Evolutionary conservation across 2,888 invertebrate species (phyloP).

Genomic region (Drosophila lacicola): DNA sequence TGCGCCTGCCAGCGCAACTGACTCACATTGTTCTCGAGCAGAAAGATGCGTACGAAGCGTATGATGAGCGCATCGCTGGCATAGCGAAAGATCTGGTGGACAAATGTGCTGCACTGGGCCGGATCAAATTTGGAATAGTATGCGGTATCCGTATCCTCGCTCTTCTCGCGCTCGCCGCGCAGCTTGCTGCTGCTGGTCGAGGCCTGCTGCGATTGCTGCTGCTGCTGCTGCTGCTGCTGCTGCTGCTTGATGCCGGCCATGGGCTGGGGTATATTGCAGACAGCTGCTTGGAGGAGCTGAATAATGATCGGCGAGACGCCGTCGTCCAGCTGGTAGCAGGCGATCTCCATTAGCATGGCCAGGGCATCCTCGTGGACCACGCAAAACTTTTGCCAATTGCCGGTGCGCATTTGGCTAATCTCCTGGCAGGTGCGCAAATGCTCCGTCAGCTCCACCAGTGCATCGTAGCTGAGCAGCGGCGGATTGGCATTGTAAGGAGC

Average conservation of each 20-base stretch:
- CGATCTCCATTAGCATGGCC: conserved; percentile 92
- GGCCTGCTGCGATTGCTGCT: conserved; percentile 30
- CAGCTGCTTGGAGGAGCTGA: conserved; percentile 94
- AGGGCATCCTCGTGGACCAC: conserved; percentile 90
- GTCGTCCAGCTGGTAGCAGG: conserved; percentile 93
- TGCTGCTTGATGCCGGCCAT: conserved; percentile 53
- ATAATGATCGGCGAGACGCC: conserved; percentile 96
- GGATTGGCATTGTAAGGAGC: conserved; percentile 77
- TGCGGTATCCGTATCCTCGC: conserved; percentile 88
- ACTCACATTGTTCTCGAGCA: conserved; percentile 96
- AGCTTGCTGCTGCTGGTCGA: conserved; percentile 78
- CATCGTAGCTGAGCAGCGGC: conserved; percentile 91
- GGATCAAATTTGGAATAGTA: conserved; percentile 89
- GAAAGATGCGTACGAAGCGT: conserved; percentile 94
- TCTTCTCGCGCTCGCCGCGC: conserved; percentile 88
- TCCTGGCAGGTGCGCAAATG: conserved; percentile 97
- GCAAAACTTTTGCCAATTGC: conserved; percentile 98
- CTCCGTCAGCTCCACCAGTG: conserved; percentile 96
- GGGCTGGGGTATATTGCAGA: conserved; percentile 87
- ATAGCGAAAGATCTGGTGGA: conserved; percentile 89
- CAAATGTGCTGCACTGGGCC: conserved; percentile 88
- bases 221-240: conserved; percentile 62
- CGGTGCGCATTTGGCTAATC: conserved; percentile 94
- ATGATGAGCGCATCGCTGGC: conserved; percentile 85
- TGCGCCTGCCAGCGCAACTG: conserved; percentile 98